Conservation (phyloP, 2,113 vertebrate species). For the Gymnocephalus cernua region DNA sequence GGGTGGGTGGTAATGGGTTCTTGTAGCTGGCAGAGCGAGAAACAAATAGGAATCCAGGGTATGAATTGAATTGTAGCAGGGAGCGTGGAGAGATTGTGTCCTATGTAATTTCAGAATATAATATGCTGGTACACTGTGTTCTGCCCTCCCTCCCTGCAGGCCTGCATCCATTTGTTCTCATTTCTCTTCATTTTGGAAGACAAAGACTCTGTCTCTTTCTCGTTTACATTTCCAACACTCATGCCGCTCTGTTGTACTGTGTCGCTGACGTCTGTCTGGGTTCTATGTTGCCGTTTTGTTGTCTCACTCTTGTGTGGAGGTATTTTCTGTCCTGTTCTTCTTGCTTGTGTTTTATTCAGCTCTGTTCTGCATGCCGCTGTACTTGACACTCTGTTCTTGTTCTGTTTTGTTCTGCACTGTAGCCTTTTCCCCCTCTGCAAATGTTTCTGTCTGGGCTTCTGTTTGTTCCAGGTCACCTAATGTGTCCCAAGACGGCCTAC, state of each 20-base stretch:
- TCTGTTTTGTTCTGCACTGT: slow-evolving; percentile 1
- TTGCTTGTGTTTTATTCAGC: not conserved
- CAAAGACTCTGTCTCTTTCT: slow-evolving; percentile 25
- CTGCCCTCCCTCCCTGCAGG: slow-evolving; percentile 40
- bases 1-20: not conserved
- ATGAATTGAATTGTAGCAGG: slow-evolving; percentile 46
- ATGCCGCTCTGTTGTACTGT: not conserved
- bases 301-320: slow-evolving; percentile 3
- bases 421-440: not conserved
- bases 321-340: not conserved
- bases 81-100: slow-evolving; percentile 48
- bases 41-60: slow-evolving; percentile 51
- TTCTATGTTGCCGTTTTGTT: not conserved
- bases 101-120: slow-evolving; percentile 67
- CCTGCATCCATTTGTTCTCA: slow-evolving; percentile 48
- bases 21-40: slow-evolving; percentile 8
- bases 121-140: slow-evolving; percentile 61
- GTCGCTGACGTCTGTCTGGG: not conserved
- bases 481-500: not conserved
- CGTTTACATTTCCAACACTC: not conserved
- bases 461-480: slow-evolving; percentile 33
- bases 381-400: not conserved
- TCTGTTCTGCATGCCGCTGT: slow-evolving; percentile 2
- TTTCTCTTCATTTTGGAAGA: slow-evolving; percentile 55
- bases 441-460: slow-evolving; percentile 8